A percentile compares a stretch with the other conserved stretches of the same genome.
Conservation (phyloP, 2,113 vertebrate species). For the Tragelaphus imberbis region DNA sequence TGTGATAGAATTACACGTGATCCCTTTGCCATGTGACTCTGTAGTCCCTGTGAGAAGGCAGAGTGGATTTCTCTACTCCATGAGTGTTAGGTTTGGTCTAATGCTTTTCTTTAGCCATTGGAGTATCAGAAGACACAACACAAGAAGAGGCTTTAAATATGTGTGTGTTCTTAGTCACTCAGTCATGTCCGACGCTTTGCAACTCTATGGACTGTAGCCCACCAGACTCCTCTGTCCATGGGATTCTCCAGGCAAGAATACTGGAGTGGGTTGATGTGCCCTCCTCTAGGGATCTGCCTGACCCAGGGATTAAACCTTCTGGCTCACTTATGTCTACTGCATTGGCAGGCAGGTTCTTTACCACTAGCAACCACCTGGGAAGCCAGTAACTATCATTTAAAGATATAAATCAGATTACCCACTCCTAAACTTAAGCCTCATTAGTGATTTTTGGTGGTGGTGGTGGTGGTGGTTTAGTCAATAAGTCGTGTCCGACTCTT, state of each 20-base stretch:
- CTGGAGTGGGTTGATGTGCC: not conserved
- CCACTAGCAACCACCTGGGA: not conserved
- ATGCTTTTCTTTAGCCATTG: not conserved
- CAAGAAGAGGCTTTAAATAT: not conserved
- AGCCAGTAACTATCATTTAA: not conserved
- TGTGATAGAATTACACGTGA: not conserved
- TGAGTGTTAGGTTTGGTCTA: not conserved
- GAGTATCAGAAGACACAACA: not conserved
- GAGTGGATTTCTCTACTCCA: not conserved
- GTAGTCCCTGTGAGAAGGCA: not conserved
- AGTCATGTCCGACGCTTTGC: not conserved
- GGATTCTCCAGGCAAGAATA: not conserved
- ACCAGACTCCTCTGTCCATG: not conserved
- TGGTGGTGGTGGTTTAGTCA: not conserved
- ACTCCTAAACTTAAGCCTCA: not conserved
- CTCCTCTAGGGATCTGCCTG: not conserved
- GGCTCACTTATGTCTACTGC: not conserved
- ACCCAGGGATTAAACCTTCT: not conserved
- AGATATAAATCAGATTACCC: not conserved
- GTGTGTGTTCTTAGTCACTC: not conserved
- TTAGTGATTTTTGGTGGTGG: not conserved
- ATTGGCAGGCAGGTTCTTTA: not conserved
- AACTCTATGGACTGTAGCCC: not conserved
- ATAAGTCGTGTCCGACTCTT: not conserved
- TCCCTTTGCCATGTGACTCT: not conserved